Evolutionary conservation across 92 coral and sea anemone genomes (phyloP).

Genomic region (Anthopleura xanthogrammica): DNA sequence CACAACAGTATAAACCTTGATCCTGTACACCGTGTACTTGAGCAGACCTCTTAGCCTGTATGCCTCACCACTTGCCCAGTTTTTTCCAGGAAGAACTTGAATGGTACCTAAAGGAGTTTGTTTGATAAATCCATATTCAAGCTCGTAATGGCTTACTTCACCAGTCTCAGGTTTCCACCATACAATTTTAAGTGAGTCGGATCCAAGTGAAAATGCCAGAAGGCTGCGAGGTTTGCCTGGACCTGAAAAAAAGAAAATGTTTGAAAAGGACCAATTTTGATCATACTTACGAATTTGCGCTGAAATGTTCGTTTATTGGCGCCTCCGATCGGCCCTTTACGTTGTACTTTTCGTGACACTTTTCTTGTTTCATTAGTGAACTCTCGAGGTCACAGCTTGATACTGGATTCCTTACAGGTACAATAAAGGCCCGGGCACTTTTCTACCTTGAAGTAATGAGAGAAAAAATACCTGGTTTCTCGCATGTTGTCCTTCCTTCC

Average conservation of each 20-base stretch:
- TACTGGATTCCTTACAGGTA: no score
- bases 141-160: constrained; percentile 20
- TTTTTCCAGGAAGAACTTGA: background rate
- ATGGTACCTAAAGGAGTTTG: background rate
- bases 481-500: constrained; percentile 13
- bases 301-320: no score
- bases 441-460: no score
- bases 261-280: no score
- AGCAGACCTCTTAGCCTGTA: constrained; percentile 11
- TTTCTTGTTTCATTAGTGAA: no score
- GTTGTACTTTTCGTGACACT: background rate
- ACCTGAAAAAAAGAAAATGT: background rate
- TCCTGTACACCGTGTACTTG: constrained; percentile 22
- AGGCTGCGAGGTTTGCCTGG: constrained; percentile 25
- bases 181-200: constrained; percentile 7
- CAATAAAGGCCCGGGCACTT: no score
- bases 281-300: no score
- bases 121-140: background rate
- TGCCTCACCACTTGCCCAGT: background rate
- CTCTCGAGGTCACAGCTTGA: no score
- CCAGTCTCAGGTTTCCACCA: constrained; percentile 27
- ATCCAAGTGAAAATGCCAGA: constrained; percentile 1
- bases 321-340: background rate
- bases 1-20: constrained; percentile 28
- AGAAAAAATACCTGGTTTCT: background rate